Evolutionary conservation across 2,113 vertebrate genomes (phyloP), one percentile per base, ranked within the genome.

Genomic region (Gnathochromis pfefferi): DNA sequence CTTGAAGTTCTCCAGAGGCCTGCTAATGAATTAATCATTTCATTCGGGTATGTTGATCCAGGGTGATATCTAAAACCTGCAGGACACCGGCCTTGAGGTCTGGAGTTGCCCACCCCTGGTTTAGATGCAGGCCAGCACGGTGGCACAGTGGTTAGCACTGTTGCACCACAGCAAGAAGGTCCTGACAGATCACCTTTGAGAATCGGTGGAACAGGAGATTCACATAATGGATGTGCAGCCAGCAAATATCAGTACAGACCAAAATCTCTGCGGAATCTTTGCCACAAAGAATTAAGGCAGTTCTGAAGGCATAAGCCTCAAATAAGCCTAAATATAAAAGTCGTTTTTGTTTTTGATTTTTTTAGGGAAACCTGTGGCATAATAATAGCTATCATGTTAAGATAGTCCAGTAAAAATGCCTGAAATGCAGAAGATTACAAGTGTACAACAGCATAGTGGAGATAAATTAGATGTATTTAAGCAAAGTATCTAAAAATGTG

Each of bases 321-420:
- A 28, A 57, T 57, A 57, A 57, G 60, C 17, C 31, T 65, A 38
- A 65, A 13, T 65, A 7, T 65, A 38, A n/a, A 13, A 38, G 10
- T 65, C 0, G 0, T 4, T 6, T 4, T 31, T 6, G n/a, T n/a
- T n/a, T n/a, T n/a, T n/a, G n/a, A n/a, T 5, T 2, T 31, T 75
- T 7, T 28, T 11, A 78, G 70, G 45, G 28, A 33, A 51, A 13
- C 26, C 45, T 78, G 42, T 31, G 40, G 70, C 42, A 49, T 78
- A 51, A 51, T 78, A 78, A 55, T 8, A 42, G 16, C 1, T 28
- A 28, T 33, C 16, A 47, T n/a, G 23, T 42, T 82, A 28, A 60
- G 11, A 10, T 23, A 7, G 3, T 17, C 12, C 17, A 57, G 21
- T 5, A 35, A 82, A 83, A 65, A n/a, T 53, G 7, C 23, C 21